phyloP scores from a whole-genome alignment of 1,140 invertebrate genomes.

The Oryzaephilus surinamensis region DNA sequence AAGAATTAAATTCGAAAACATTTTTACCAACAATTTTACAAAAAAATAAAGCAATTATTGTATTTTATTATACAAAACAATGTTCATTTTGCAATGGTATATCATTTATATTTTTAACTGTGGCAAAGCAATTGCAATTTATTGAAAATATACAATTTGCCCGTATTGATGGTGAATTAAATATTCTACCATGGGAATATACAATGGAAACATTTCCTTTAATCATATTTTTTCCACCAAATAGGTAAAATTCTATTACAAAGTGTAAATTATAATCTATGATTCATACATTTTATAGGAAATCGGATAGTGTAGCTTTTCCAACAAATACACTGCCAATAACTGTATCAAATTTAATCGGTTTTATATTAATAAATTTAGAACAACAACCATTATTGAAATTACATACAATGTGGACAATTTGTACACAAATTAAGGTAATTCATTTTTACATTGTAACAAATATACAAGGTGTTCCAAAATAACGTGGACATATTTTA shows the following conservation, averaged over 20 bases:
- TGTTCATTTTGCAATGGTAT: conserved; percentile 63
- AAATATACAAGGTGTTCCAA: too few species aligned
- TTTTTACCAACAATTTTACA: conserved; percentile 39
- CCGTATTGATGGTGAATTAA: conserved; percentile 65
- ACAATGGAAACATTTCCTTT: conserved; percentile 63
- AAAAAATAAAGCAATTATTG: conserved; percentile 40
- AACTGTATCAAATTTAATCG: conserved; percentile 55
- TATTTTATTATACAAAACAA: conserved; percentile 58
- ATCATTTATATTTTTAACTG: conserved; percentile 50
- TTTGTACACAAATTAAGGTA: conserved; percentile 32
- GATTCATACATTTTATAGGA: conserved; percentile 37
- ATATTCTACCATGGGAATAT: conserved; percentile 74
- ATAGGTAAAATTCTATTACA: conserved; percentile 38
- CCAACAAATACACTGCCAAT: conserved; percentile 48
- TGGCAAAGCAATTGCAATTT: conserved; percentile 50
- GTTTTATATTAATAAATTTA: conserved; percentile 61
- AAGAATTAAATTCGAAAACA: conserved; percentile 45
- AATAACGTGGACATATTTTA: too few species aligned
- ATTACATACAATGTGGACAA: conserved; percentile 31
- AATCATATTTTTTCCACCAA: conserved; percentile 60
- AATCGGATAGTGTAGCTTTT: conserved; percentile 62
- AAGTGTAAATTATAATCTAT: background rate
- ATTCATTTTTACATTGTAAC: conserved; percentile 5
- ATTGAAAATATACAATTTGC: conserved; percentile 49
- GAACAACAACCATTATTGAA: conserved; percentile 25